Evolutionary conservation across 1,140 invertebrate species (phyloP), one percentile per base, ranked within the genome.

Genomic region (Acromyrmex echinatior): DNA sequence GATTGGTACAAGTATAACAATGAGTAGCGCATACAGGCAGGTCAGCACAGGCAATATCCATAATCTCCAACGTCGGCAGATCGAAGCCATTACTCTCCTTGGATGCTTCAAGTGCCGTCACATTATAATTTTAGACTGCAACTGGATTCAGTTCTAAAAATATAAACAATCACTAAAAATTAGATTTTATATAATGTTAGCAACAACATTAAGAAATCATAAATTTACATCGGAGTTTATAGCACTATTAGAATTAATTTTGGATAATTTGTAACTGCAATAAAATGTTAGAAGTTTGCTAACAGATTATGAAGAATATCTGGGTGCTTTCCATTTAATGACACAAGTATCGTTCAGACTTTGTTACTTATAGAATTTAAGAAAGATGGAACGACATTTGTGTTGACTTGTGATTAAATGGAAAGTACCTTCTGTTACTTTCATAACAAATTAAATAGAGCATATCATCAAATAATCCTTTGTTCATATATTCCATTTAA

Each of bases 11-110:
- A 99, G 96, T 56, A 99, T 97, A 65, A 98, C 95, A 25, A 99
- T 97, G 21, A 98, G 96, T 76, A 98, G 94, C 16, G 97, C 96
- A 95, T 99, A 99, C 18, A 97, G 93, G 63, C 97, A 95, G 77
- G 99, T 97, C 60, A 98, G 96, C 68, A 98, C 96, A 68, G 98
- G 98, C 51, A 98, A 96, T 93, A 99, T 98, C 98, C 98, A 99
- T 91, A 97, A 94, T 93, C 97, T 97, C 98, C 98, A 99, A 90
- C 97, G 96, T 87, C 96, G 96, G 92, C 96, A 97, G 93, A 97
- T 92, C 60, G 90, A 91, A 85, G 94, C 94, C 95, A 95, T 95
- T 84, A 86, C 91, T 91, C 18, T 25, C 12, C 71, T 87, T 60
- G 25, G 31, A 81, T 45, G 68, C 86, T 81, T 62, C 87, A 90